Base-by-base conservation (phyloP, 1,140 invertebrate species). In the Pectinophora gossypiella region DNA sequence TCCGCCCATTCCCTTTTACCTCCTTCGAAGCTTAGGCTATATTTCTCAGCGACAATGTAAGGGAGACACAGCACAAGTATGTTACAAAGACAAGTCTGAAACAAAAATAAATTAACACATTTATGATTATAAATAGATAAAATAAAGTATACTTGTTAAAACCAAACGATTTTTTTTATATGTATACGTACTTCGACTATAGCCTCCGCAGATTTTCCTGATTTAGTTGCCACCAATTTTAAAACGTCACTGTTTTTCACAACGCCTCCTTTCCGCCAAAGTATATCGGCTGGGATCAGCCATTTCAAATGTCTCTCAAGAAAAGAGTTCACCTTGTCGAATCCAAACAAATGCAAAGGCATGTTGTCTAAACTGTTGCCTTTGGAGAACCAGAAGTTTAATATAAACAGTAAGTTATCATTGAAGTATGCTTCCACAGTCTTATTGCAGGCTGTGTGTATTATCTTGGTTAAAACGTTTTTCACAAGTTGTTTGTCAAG, bases 41-140 rank as follows among this genome's bases (percentile, higher is more conserved):
- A 83, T 47, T 85, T 81, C 12, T 77, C 68, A 4, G 64, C 59
- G 1, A 76, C 77, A 15, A 84, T 64, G 48, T 79, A 73, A 4
- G 83, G 80, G 22, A 86, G 51, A 40, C 70, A 76, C 20, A 84
- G 40, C 5, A 56, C 52, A 9, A 83, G 69, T 0, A 83, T 64
- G 43, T 76, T 73, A 13, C 67, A 66, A 38, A 84, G 80, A 54
- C 73, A 76, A 19, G 49, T 57, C 82, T 85, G 56, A 55, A 67
- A 66, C 15, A 74, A 68, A 45, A 48, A 27, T 43, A 48, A 35
- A 4, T n/a, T 12, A 23, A 54, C n/a, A n/a, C n/a, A n/a, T n/a
- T n/a, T n/a, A n/a, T n/a, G n/a, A n/a, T n/a, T n/a, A 10, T 53
- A 5, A 43, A 6, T 5, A 35, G 27, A 9, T 35, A 21, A 40